Conservation (phyloP, 2,113 vertebrate genomes). For the Pantherophis guttatus region DNA sequence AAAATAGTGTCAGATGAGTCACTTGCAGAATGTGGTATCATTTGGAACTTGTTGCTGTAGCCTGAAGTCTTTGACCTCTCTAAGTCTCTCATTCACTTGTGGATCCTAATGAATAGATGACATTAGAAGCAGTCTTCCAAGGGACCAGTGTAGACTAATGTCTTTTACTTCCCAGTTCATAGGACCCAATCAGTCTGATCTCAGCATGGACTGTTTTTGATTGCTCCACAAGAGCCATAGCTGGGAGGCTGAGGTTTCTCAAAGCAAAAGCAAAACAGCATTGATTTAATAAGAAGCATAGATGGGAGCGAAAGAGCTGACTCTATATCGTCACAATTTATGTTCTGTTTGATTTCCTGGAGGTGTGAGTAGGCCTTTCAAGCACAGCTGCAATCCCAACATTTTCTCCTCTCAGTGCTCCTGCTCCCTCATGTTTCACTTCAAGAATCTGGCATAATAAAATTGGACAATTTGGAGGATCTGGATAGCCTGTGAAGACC, state of each 20-base stretch:
- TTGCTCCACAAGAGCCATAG: background rate
- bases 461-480: background rate
- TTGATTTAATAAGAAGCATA: conserved; percentile 6
- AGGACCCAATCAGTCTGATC: background rate
- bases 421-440: background rate
- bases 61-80: background rate
- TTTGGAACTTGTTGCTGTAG: background rate
- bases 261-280: background rate
- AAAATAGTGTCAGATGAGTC: background rate
- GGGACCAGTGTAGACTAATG: background rate
- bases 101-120: background rate
- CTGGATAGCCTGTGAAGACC: background rate
- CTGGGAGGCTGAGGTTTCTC: background rate
- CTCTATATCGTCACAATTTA: background rate
- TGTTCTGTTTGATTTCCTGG: conserved; percentile 9
- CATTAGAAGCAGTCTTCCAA: background rate
- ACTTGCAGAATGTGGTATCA: background rate
- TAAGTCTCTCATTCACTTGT: background rate
- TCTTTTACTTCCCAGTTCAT: background rate
- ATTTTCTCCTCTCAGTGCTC: background rate
- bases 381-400: background rate
- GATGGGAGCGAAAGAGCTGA: background rate
- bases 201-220: background rate
- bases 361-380: background rate
- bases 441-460: background rate